Evolutionary conservation across 2,888 invertebrate genomes (phyloP).

Genomic region (Calliphora vomitoria): DNA sequence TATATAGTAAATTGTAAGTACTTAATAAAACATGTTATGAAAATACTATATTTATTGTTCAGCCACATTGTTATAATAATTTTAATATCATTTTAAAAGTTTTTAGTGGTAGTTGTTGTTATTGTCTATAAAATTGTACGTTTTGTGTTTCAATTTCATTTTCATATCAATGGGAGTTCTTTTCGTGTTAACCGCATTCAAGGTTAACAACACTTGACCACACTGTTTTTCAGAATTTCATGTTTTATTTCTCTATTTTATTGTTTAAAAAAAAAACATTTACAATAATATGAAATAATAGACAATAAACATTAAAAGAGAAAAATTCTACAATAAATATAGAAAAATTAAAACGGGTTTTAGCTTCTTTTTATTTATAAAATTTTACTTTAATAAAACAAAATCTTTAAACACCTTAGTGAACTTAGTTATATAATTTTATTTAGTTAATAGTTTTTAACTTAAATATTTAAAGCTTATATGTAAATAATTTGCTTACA

Average conservation of each 20-base stretch:
- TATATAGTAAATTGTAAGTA: no score
- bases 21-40: not conserved
- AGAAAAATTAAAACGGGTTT: slow-evolving; percentile 41
- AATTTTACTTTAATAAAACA: not conserved
- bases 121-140: not conserved
- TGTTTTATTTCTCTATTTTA: slow-evolving; percentile 47
- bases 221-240: slow-evolving; percentile 55
- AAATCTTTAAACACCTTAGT: not conserved
- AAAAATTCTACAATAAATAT: slow-evolving; percentile 32
- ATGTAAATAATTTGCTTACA: slow-evolving; percentile 31
- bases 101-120: slow-evolving; percentile 22
- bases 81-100: slow-evolving; percentile 45
- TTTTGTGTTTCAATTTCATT: slow-evolving; percentile 40
- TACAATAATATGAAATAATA: slow-evolving; percentile 36
- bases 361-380: not conserved
- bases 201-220: slow-evolving; percentile 73
- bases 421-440: not conserved
- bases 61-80: slow-evolving; percentile 12
- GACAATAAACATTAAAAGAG: slow-evolving; percentile 24
- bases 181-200: slow-evolving; percentile 69
- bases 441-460: slow-evolving; percentile 32
- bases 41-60: slow-evolving; percentile 5
- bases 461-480: slow-evolving; percentile 31
- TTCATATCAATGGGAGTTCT: slow-evolving; percentile 52
- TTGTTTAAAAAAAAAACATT: slow-evolving; percentile 17